Evolutionary conservation across 2,888 invertebrate species (phyloP), one percentile per base, ranked within the genome.

Genomic region (Arge pagana): DNA sequence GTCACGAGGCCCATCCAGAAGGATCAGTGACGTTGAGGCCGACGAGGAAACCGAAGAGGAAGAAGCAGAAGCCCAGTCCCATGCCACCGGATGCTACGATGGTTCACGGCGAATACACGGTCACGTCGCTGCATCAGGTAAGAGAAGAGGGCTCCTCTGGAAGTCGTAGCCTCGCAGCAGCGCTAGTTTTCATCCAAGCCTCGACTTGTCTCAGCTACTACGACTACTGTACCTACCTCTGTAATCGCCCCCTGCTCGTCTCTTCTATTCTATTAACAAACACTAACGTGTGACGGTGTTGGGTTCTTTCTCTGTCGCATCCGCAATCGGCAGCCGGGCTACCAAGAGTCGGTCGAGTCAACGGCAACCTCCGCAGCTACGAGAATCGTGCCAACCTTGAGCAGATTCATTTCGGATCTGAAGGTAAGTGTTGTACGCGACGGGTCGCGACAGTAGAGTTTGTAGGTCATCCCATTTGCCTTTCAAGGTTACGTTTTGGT

Each of bases 321-420:
- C n/a, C n/a, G 51, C 52, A 40, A 45, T 52, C 53, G 52, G 28
- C 66, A 76, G 76, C 73, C 74, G 49, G 74, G 72, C 52, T 66
- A 72, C 59, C 73, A 71, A 54, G 71, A 71, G 59, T 69, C 71
- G 48, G 68, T 72, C 53, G 75, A 72, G 59, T 71, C 73, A 42
- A 60, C 68, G 26, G 70, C 64, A 50, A 36, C 68, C 39, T 76
- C 77, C 21, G 64, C 76, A 56, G 76, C 75, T 43, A 77, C 80
- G 57, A 78, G 82, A 55, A 74, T 80, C 60, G 77, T 86, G 80
- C 88, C 88, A 62, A 85, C 87, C 76, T 84, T 88, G 74, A 84
- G 84, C 74, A 83, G 82, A 71, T 80, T 88, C 66, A 82, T 88
- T 70, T 82, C 83, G 67, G 85, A 85, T 71, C 77, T 88, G 69